Conservation (phyloP, 2,797 vertebrate genomes). For the Xerus rutilus region DNA sequence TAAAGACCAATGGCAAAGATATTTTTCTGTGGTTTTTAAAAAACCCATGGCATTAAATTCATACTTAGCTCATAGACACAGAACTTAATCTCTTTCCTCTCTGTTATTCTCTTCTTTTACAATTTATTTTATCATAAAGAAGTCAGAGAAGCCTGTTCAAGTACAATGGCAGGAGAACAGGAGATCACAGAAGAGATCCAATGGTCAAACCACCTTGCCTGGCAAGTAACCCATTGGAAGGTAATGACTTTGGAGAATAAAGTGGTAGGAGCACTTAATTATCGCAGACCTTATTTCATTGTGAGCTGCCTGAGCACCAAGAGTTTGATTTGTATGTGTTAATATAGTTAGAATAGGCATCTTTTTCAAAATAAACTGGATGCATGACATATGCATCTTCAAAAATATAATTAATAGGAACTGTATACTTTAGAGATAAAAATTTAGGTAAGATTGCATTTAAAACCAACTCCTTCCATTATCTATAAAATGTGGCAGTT, state of each 20-base stretch:
- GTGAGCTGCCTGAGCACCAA: background rate
- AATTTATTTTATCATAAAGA: constrained; percentile 62
- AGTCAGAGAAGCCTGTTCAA: constrained; percentile 47
- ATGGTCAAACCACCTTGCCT: constrained; percentile 56
- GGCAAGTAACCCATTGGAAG: constrained; percentile 50
- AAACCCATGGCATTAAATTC: constrained; percentile 32
- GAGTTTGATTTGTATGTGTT: constrained; percentile 71
- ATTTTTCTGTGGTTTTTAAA: background rate
- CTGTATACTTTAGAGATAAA: constrained; percentile 75
- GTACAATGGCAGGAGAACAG: constrained; percentile 1
- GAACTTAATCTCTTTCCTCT: constrained; percentile 48
- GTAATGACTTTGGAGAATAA: constrained; percentile 31
- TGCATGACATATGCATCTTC: constrained; percentile 51
- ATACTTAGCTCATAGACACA: background rate
- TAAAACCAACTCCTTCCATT: constrained; percentile 67
- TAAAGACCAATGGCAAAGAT: background rate
- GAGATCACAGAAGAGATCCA: constrained; percentile 56
- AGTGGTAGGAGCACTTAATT: constrained; percentile 45
- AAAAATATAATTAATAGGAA: constrained; percentile 58
- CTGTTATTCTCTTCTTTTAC: constrained; percentile 43
- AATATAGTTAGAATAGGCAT: constrained; percentile 62
- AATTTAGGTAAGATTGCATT: constrained; percentile 68
- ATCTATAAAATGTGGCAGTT: constrained; percentile 51
- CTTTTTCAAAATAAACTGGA: constrained; percentile 56
- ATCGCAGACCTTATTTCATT: constrained; percentile 26